Percentiles rank a stretch among this genome's conserved stretches.
phyloP scores from a whole-genome alignment of 2,113 vertebrate species.

The Odobenus rosmarus region DNA sequence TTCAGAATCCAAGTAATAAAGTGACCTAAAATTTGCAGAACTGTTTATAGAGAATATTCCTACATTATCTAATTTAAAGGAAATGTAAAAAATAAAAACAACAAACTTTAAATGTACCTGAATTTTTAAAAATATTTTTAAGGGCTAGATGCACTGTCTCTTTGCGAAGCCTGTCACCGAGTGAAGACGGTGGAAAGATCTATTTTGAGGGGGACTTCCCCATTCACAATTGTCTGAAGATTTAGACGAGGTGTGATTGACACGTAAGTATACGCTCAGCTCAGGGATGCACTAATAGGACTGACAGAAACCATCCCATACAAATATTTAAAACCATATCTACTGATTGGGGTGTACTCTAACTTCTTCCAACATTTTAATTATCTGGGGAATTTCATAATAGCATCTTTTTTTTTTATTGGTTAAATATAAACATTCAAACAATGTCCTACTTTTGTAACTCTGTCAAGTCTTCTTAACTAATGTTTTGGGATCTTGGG shows the following conservation, averaged over 20 bases:
- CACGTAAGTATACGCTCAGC: fast-evolving
- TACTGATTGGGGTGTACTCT: fast-evolving
- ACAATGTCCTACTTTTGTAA: background rate
- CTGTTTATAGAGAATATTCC: no score
- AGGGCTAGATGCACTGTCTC: background rate
- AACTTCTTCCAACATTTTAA: background rate
- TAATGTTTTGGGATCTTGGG: background rate
- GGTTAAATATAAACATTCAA: background rate
- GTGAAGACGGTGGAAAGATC: background rate
- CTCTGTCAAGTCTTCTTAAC: background rate
- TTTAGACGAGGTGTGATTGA: fast-evolving
- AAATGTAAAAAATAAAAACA: background rate
- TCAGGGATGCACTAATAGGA: fast-evolving
- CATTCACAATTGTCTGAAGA: background rate
- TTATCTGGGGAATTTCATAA: background rate
- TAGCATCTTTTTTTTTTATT: background rate
- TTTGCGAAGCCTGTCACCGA: background rate
- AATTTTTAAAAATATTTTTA: background rate
- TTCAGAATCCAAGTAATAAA: no score
- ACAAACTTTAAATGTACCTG: fast-evolving
- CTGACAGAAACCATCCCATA: fast-evolving
- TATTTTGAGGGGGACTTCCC: background rate
- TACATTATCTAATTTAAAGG: background rate
- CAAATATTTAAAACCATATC: fast-evolving
- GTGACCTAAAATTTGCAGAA: background rate